phyloP scores from a whole-genome alignment of 2,797 vertebrate species.

The Hydrocynus forskahlii region DNA sequence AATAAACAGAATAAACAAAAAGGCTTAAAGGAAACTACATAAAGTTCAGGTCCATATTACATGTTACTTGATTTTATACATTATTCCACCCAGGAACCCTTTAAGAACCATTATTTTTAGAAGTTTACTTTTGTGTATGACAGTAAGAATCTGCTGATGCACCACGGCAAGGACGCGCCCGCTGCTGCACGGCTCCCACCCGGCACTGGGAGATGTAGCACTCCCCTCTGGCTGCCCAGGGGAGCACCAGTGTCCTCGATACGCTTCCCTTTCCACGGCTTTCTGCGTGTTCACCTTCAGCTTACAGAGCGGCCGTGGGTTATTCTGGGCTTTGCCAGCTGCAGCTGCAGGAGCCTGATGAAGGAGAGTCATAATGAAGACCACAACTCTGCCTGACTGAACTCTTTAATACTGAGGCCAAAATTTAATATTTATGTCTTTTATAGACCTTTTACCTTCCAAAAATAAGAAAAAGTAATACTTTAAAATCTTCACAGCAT shows the following conservation, averaged over 20 bases:
- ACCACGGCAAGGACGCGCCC: constrained; percentile 8
- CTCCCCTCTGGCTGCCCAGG: constrained; percentile 40
- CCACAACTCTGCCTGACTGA: not conserved
- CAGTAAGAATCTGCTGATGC: constrained; percentile 1
- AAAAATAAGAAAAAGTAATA: too few relatives aligned
- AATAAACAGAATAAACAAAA: too few relatives aligned
- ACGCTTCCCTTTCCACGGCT: not conserved
- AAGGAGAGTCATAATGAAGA: not conserved
- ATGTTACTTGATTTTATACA: not conserved
- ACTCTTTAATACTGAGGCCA: not conserved
- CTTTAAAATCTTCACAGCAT: too few relatives aligned
- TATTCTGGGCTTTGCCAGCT: constrained; percentile 29
- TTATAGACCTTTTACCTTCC: too few relatives aligned
- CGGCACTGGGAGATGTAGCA: constrained; percentile 33
- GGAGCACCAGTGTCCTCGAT: constrained; percentile 14
- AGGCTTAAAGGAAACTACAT: not conserved
- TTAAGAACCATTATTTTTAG: not conserved
- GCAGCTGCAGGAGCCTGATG: not conserved
- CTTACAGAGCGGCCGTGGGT: constrained; percentile 1
- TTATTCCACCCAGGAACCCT: not conserved
- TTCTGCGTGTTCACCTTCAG: constrained; percentile 36
- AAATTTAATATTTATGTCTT: too few relatives aligned
- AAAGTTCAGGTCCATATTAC: not conserved
- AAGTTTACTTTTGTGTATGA: not conserved
- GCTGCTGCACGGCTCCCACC: not conserved